Conservation (phyloP, 2,797 vertebrate species). For the Pseudochirops corinnae region DNA sequence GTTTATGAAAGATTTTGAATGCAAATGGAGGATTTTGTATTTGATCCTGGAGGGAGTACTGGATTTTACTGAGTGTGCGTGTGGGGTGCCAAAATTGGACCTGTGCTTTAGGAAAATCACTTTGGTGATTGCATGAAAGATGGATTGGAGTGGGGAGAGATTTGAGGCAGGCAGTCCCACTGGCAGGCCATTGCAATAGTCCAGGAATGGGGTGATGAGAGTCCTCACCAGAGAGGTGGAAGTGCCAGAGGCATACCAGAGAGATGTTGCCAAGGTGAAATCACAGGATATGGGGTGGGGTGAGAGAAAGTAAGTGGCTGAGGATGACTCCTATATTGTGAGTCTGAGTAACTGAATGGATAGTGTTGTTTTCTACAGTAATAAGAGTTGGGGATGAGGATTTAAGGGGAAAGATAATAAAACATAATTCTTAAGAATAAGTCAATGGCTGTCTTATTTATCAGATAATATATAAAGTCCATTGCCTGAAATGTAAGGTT, state of each 20-base stretch:
- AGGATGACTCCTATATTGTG: neutral
- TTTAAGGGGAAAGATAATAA: neutral
- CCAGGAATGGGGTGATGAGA: neutral
- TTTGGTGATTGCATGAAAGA: neutral
- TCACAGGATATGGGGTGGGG: neutral
- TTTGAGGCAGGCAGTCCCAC: neutral
- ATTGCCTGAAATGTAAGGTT: neutral
- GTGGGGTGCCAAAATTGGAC: neutral
- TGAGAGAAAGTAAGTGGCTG: neutral
- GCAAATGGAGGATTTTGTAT: neutral
- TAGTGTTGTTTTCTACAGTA: neutral
- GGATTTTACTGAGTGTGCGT: neutral
- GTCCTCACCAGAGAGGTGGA: neutral
- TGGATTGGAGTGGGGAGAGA: neutral
- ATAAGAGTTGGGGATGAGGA: neutral
- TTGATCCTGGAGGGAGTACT: neutral
- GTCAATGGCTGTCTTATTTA: neutral
- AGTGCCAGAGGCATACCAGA: neutral
- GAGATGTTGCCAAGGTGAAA: neutral
- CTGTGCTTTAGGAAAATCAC: neutral
- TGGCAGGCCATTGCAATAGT: neutral
- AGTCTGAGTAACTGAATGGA: neutral
- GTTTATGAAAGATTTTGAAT: neutral
- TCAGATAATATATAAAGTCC: neutral
- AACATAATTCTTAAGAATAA: neutral